Conservation (phyloP, 2,888 invertebrate genomes). For the Cerastis leucographa region DNA sequence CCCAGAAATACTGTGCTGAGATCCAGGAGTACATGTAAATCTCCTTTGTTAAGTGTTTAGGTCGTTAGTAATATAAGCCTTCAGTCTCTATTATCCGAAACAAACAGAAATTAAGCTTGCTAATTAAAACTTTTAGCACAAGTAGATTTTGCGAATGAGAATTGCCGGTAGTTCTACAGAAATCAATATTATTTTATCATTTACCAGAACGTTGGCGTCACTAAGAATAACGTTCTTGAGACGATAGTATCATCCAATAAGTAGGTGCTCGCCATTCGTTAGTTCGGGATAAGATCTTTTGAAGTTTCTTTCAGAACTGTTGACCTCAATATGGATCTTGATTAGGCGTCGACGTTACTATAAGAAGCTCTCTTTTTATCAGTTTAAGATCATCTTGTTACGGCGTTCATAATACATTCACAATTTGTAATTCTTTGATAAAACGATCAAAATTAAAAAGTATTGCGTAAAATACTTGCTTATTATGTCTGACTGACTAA, state of each 20-base stretch:
- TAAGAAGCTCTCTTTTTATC: slow-evolving; percentile 60
- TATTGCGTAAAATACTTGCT: not conserved
- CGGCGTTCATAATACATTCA: slow-evolving; percentile 8
- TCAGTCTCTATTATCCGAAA: not conserved
- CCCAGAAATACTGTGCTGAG: not conserved
- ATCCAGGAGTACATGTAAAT: not conserved
- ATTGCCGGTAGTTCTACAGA: not conserved
- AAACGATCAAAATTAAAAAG: not conserved
- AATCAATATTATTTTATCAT: slow-evolving; percentile 38
- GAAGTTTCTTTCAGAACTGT: slow-evolving; percentile 62
- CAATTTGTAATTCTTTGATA: slow-evolving; percentile 7
- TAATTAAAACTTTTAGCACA: not conserved
- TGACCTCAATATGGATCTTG: slow-evolving; percentile 69
- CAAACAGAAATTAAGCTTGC: not conserved
- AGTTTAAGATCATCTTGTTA: slow-evolving; percentile 38
- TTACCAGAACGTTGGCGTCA: slow-evolving; percentile 25
- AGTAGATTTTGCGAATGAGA: not conserved
- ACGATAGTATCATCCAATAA: slow-evolving; percentile 56
- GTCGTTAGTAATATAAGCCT: not conserved
- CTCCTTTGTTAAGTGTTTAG: not conserved
- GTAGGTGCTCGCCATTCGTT: slow-evolving; percentile 51
- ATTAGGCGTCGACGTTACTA: slow-evolving; percentile 66
- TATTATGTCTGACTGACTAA: slow-evolving; percentile 9
- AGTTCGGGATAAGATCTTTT: slow-evolving; percentile 57
- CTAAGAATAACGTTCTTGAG: slow-evolving; percentile 42